Evolutionary conservation across 2,113 vertebrate genomes (phyloP), one percentile per base, ranked within the genome.

Genomic region (Pelobates fuscus): DNA sequence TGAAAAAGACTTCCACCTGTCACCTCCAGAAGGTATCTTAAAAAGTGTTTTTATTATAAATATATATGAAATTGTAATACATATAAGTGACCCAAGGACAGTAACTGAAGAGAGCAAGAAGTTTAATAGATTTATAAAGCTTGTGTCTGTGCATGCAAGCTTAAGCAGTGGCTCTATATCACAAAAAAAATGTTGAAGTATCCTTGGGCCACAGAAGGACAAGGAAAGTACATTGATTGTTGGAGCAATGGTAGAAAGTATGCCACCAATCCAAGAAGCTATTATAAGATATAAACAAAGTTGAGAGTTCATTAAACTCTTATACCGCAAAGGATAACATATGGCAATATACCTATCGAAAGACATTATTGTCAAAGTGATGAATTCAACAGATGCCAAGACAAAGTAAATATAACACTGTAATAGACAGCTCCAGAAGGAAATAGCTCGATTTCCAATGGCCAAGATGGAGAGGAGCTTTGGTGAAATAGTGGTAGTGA

Each of bases 281-380:
- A 12, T 2, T 0, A 14, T 5, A 20, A 81, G 29, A 6, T 69
- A 26, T 5, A 59, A 5, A 20, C 72, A 72, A 0, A 70, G 0
- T 18, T 24, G 65, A 1, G 7, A 3, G 2, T 41, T 66, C 79
- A 78, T 78, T 8, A 54, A 10, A 37, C 5, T 43, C 8, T 14
- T 2, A 52, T 77, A 80, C 4, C 24, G 65, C 24, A 74, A 23
- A 14, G 79, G 79, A 2, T 55, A 63, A n/a, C 79, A 78, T 54
- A 80, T 70, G 14, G 79, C 79, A 2, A 78, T 23, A 7, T 71
- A 77, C 3, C 68, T 44, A 25, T 79, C 69, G 26, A 57, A 68
- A 3, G 78, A 72, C 74, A 77, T 68, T 3, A 32, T 44, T 3
- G 64, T 57, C 2, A 80, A 24, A 10, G 77, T 69, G 17, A 63